Evolutionary conservation across 2,113 vertebrate species (phyloP).

Genomic region (Malurus alboscapulatus): DNA sequence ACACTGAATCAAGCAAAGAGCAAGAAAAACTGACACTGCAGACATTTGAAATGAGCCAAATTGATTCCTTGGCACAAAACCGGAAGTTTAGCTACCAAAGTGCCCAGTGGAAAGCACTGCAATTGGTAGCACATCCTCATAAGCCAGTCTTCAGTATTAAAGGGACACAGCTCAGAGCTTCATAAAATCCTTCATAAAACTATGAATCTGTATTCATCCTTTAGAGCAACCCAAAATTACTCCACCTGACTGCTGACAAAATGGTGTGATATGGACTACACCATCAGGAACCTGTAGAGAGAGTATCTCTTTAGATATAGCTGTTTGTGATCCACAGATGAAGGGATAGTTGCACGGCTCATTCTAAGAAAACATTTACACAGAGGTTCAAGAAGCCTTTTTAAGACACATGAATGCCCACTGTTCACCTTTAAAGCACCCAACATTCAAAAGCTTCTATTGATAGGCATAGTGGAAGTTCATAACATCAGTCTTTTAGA

Average conservation of each 20-base stretch:
- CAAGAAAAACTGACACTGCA: neutral
- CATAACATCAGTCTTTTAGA: neutral
- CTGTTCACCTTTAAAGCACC: neutral
- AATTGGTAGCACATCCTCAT: neutral
- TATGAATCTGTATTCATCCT: accelerated
- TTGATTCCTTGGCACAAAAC: neutral
- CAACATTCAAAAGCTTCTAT: neutral
- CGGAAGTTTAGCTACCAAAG: neutral
- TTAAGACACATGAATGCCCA: accelerated
- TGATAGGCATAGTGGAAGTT: neutral
- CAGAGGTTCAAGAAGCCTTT: neutral
- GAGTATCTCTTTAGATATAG: neutral
- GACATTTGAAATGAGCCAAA: neutral
- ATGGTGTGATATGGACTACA: neutral
- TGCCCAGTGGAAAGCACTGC: neutral
- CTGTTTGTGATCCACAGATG: neutral
- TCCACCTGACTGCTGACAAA: neutral
- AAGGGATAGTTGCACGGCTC: accelerated
- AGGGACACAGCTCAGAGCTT: neutral
- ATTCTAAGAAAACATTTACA: neutral
- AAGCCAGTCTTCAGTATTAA: neutral
- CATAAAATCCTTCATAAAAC: neutral
- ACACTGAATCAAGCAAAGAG: neutral
- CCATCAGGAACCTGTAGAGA: neutral
- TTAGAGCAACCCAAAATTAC: neutral